These are phyloP conservation scores for Chromoteleia sp. DNA, from an alignment of 2,888 invertebrate genomes.

Conservation along the genomic window DNA sequence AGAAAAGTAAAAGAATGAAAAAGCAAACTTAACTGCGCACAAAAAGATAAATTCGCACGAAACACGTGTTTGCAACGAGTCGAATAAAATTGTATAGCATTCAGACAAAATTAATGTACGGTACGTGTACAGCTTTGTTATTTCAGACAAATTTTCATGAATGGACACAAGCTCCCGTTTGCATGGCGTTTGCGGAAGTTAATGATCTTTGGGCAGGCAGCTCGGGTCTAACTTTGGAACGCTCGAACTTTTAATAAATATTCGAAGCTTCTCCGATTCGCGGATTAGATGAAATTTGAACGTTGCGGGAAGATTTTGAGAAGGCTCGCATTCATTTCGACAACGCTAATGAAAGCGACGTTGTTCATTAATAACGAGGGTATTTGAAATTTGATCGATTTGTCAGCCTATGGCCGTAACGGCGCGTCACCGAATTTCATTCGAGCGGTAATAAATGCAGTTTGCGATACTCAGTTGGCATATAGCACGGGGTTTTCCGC, in stretches of 20 bases:
- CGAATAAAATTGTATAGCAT: slow-evolving; percentile 18
- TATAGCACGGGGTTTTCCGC: slow-evolving; percentile 30
- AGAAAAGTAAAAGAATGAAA: not conserved
- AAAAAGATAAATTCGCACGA: slow-evolving; percentile 20
- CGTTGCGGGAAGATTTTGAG: too few relatives aligned
- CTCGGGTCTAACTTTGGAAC: slow-evolving; percentile 14
- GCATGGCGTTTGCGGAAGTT: slow-evolving; percentile 17
- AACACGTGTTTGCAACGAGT: slow-evolving; percentile 30
- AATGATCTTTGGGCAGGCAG: slow-evolving; percentile 6
- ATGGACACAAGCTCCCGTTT: slow-evolving; percentile 15
- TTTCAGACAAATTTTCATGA: slow-evolving; percentile 61
- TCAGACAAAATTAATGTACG: slow-evolving; percentile 35
- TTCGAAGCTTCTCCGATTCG: not conserved
- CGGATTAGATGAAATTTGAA: too few relatives aligned
- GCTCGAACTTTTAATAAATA: slow-evolving; percentile 24
- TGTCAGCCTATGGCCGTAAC: not conserved
- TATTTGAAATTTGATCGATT: slow-evolving; percentile 20
- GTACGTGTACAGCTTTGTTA: slow-evolving; percentile 48
- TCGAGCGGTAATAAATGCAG: slow-evolving; percentile 33
- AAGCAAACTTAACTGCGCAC: slow-evolving; percentile 1
- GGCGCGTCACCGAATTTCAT: slow-evolving; percentile 32
- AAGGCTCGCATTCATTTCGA: too few relatives aligned
- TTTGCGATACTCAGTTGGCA: slow-evolving; percentile 32
- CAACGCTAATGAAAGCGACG: too few relatives aligned
- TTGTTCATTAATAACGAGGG: not conserved